These are phyloP conservation scores for Sardina pilchardus DNA, from an alignment of 2,113 vertebrate species.

Conservation along the genomic window DNA sequence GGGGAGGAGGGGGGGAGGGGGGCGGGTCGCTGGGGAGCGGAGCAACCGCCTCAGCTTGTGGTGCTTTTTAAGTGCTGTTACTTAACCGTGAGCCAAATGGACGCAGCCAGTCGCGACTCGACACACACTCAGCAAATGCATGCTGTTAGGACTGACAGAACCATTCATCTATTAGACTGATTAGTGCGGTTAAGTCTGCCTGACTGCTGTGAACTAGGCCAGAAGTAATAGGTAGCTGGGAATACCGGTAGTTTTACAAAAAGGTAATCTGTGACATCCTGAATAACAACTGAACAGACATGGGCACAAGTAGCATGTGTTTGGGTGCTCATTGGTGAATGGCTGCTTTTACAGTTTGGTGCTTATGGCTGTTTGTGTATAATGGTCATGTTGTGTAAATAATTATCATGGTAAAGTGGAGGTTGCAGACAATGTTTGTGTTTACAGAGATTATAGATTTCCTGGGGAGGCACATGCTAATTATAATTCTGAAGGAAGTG, in stretches of 20 bases:
- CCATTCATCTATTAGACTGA: neutral
- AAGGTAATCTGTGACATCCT: neutral
- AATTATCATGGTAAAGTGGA: too few species aligned
- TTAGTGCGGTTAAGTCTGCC: neutral
- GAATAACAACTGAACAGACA: neutral
- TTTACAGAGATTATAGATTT: too few species aligned
- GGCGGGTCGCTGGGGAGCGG: neutral
- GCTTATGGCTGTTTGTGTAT: neutral
- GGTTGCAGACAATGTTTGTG: too few species aligned
- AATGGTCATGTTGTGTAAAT: neutral
- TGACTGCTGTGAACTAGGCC: neutral
- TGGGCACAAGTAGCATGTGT: neutral
- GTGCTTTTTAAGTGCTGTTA: neutral
- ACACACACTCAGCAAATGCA: slow-evolving; percentile 36
- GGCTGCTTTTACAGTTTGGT: neutral
- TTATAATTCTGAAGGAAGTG: neutral
- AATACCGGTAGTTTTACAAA: neutral
- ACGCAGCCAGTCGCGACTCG: neutral
- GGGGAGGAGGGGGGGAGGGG: neutral
- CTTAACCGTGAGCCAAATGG: neutral
- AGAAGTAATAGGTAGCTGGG: neutral
- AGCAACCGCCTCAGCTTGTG: neutral
- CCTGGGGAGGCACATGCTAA: too few species aligned
- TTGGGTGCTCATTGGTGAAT: neutral
- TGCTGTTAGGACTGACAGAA: slow-evolving; percentile 50